Base-by-base conservation (phyloP, 2,113 vertebrate genomes). In the Notothenia coriiceps region DNA sequence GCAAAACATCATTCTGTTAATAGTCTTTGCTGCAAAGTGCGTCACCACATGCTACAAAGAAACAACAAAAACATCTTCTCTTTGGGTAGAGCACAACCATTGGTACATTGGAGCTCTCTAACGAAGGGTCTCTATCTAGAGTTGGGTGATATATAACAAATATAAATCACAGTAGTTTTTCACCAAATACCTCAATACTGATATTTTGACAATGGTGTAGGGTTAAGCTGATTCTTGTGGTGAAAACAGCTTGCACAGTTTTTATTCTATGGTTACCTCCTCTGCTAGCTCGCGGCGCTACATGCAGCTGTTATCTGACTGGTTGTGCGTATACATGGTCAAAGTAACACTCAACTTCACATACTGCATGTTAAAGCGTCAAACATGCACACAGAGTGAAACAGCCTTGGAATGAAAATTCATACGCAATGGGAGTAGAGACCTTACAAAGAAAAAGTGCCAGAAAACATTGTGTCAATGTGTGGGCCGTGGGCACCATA, bases 291-390 rank as follows among this genome's bases (percentile, higher is more conserved):
- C 1, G 35, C 35, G 35, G 6, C 35, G 7, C 35, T 40, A 40
- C 35, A 6, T 8, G 0, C 35, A 40, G 35, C 35, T 40, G 7
- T 40, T 40, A 40, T 40, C 35, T 7, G 35, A 7, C 7, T 40
- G 35, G 6, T 40, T 40, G 7, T 6, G 35, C 7, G 35, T 40
- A 1, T 1, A 40, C 7, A 7, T 7, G 35, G 35, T 40, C 35
- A 29, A 29, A 29, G 29, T 29, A 29, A 46, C 15, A 18, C 70
- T 66, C 22, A 56, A 6, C 29, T 77, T 14, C 25, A 18, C 33
- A 49, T 67, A 18, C 59, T 35, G 6, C 35, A 72, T 29, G 3
- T 50, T 55, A 43, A 29, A 56, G 60, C 55, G 66, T 59, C 67
- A 18, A 50, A 40, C 14, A 12, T 22, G 10, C 33, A 15, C 33